Evolutionary conservation across 37 sponge, comb jelly and placozoan genomes (phyloP).

Genomic region (Aphrocallistes beatrix): DNA sequence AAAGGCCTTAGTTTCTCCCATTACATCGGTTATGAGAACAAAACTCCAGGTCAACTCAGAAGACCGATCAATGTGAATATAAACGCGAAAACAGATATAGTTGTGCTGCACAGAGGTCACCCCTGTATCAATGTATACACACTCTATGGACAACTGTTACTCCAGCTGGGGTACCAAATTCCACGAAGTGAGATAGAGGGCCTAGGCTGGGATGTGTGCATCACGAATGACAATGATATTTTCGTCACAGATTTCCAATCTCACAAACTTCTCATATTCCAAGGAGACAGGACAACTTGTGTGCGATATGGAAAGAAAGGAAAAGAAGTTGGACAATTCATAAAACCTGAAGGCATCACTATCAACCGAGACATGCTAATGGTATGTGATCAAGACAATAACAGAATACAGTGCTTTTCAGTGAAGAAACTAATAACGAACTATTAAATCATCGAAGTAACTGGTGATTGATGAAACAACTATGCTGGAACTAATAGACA

Average conservation of each 20-base stretch:
- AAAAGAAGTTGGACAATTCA: background rate
- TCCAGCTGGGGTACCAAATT: slow-evolving; percentile 10
- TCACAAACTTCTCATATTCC: background rate
- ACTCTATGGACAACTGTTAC: background rate
- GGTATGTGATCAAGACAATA: slow-evolving; percentile 10
- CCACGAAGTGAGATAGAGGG: background rate
- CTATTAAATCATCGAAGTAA: background rate
- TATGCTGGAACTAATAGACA: no score
- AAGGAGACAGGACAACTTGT: slow-evolving; percentile 16
- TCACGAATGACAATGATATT: background rate
- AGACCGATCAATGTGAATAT: background rate
- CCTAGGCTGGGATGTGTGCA: background rate
- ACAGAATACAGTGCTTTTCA: background rate
- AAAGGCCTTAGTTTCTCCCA: background rate
- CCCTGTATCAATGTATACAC: slow-evolving; percentile 4
- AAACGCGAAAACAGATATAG: background rate
- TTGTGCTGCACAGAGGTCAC: background rate
- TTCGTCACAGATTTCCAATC: background rate
- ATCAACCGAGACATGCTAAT: background rate
- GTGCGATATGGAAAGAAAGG: background rate
- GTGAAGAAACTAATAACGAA: background rate
- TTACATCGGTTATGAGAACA: slow-evolving; percentile 8
- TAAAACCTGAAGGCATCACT: background rate
- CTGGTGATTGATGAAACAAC: no score
- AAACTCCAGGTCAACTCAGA: slow-evolving; percentile 10